These are phyloP conservation scores for Corythaeola cristata DNA, from an alignment of 2,113 vertebrate species.

Conservation along the genomic window DNA sequence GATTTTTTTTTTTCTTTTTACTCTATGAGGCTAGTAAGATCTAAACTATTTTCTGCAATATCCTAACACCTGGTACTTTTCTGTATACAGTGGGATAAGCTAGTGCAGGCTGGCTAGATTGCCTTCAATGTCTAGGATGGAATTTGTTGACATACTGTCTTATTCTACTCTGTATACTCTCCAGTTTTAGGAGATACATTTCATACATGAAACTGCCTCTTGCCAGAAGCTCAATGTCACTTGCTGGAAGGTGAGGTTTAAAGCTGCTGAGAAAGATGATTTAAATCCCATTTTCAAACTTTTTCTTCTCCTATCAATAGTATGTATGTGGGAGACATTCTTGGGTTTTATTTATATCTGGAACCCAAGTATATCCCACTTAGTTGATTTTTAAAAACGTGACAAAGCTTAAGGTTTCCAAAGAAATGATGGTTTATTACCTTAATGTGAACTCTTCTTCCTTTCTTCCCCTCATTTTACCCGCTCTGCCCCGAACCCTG, in stretches of 20 bases:
- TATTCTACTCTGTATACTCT: not conserved
- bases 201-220: not conserved
- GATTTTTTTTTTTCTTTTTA: not conserved
- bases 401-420: not conserved
- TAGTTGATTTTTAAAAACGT: not conserved
- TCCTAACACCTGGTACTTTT: not conserved
- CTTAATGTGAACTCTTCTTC: not conserved
- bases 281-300: not conserved
- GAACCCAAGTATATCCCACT: not conserved
- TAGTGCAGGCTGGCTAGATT: not conserved
- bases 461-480: not conserved
- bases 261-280: not conserved
- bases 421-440: not conserved
- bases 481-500: not conserved
- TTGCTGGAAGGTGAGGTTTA: not conserved
- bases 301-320: not conserved
- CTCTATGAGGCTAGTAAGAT: not conserved
- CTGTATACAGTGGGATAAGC: not conserved
- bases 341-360: not conserved
- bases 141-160: not conserved
- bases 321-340: not conserved
- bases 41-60: not conserved
- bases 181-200: not conserved
- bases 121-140: not conserved
- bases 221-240: not conserved